Evolutionary conservation across 2,888 invertebrate genomes (phyloP).

Genomic region (Empis livida): DNA sequence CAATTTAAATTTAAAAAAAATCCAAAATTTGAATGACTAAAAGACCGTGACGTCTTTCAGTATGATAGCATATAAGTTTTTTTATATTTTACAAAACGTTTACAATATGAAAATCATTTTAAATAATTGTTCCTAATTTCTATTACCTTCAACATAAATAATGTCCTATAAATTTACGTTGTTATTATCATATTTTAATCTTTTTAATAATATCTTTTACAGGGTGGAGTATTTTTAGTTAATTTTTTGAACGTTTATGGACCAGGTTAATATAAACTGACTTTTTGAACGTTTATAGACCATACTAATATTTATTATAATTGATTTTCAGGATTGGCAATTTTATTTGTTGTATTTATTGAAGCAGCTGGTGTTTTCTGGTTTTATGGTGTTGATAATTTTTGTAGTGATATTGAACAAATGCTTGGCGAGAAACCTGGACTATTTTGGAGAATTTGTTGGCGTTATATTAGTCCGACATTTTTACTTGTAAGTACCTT

Average conservation of each 20-base stretch:
- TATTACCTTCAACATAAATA: slow-evolving; percentile 8
- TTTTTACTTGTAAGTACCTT: slow-evolving; percentile 55
- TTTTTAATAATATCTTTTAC: neutral
- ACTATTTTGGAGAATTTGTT: slow-evolving; percentile 69
- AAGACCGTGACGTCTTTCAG: too few relatives aligned
- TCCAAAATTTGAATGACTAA: too few relatives aligned
- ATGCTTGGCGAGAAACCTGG: slow-evolving; percentile 74
- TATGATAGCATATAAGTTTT: too few relatives aligned
- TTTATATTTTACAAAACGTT: too few relatives aligned
- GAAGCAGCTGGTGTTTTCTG: slow-evolving; percentile 83
- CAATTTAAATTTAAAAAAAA: too few relatives aligned
- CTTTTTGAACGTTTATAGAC: slow-evolving; percentile 74
- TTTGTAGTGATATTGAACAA: slow-evolving; percentile 64
- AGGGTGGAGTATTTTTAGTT: slow-evolving; percentile 81
- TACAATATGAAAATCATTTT: too few relatives aligned
- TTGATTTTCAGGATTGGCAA: slow-evolving; percentile 69
- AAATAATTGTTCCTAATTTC: too few relatives aligned
- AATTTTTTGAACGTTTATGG: slow-evolving; percentile 78
- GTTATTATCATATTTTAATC: slow-evolving; percentile 3
- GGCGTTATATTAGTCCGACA: slow-evolving; percentile 77
- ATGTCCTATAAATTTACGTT: slow-evolving; percentile 5
- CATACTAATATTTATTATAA: too few relatives aligned
- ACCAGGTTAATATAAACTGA: too few relatives aligned
- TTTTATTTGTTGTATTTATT: slow-evolving; percentile 81
- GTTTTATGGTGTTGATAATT: slow-evolving; percentile 75